phyloP scores from a whole-genome alignment of 1,140 invertebrate genomes.

The Pollicipes pollicipes region DNA sequence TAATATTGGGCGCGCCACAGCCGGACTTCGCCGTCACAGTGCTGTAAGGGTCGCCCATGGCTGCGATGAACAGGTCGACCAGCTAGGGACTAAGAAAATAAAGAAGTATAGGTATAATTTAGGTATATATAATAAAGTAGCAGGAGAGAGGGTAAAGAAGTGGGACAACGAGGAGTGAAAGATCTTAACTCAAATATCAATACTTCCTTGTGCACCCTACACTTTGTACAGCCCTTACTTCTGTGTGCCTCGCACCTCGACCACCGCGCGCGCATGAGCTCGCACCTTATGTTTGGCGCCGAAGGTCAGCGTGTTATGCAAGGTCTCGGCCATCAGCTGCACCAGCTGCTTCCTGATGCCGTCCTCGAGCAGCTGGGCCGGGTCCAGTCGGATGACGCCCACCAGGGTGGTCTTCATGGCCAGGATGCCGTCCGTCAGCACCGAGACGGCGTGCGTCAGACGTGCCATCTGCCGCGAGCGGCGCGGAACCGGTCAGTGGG shows the following conservation, averaged over 20 bases:
- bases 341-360: conserved; percentile 88
- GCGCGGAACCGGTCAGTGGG: too few species aligned
- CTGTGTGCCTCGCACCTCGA: neutral
- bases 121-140: too few species aligned
- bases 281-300: conserved; percentile 45
- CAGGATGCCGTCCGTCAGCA: conserved; percentile 85
- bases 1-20: conserved; percentile 1
- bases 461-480: conserved; percentile 42
- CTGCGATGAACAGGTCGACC: too few species aligned
- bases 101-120: too few species aligned
- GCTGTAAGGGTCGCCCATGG: too few species aligned
- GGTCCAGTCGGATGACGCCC: conserved; percentile 86
- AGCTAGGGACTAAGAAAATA: too few species aligned
- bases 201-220: too few species aligned
- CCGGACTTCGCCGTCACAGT: too few species aligned
- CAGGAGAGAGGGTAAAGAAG: too few species aligned
- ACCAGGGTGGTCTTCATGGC: conserved; percentile 88
- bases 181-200: too few species aligned
- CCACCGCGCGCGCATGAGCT: conserved; percentile 1
- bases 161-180: too few species aligned
- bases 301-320: conserved; percentile 50
- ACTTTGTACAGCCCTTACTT: conserved; percentile 8
- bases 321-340: conserved; percentile 53
- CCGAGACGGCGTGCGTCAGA: conserved; percentile 79
- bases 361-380: conserved; percentile 83